Base-by-base conservation (phyloP, 2,888 invertebrate genomes). In the Augochlorella aurata region DNA sequence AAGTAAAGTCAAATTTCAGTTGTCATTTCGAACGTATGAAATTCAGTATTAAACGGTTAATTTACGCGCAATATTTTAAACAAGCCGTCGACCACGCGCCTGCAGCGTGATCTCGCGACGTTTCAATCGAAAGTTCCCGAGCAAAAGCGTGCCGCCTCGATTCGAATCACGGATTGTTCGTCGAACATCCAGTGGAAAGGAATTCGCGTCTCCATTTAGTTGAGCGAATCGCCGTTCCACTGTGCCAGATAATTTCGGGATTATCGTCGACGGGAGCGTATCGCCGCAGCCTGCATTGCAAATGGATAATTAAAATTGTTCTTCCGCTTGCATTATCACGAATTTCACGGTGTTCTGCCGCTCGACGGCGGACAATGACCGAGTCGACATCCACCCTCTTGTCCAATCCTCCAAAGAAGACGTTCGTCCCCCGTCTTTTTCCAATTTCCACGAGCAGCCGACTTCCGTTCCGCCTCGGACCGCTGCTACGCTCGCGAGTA, bases 391-490 rank as follows among this genome's bases (percentile, higher is more conserved):
- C 78, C 73, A 63, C 80, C 77, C 79, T 82, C 79, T 69, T 82
- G 75, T 74, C 76, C 73, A 79, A 54, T 75, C 71, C 82, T 88
- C 81, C 86, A 67, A 75, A 77, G 69, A 66, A 79, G 82, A 74
- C 65, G 29, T 61, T 66, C 52, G 1, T 49, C 21, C 65, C 44
- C 58, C 63, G 47, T 58, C 70, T 67, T 77, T 79, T 78, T 74
- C 72, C 70, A 45, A 79, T 78, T 47, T 74, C 70, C 63, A 21
- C 77, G 58, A 77, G 52, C 49, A 21, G 18, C 45, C 50, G 24
- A 21, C 52, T 4, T 29, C 29, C 54, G 50, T 74, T 29, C 66
- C 66, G 47, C 38, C 38, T 38, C 38, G 38, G 38, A 38, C 38
- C 38, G 38, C 38, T 3, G 38, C 38, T 5, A 5, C 38, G 38